Conservation (phyloP, 2,113 vertebrate genomes). For the Sigmodon hispidus region DNA sequence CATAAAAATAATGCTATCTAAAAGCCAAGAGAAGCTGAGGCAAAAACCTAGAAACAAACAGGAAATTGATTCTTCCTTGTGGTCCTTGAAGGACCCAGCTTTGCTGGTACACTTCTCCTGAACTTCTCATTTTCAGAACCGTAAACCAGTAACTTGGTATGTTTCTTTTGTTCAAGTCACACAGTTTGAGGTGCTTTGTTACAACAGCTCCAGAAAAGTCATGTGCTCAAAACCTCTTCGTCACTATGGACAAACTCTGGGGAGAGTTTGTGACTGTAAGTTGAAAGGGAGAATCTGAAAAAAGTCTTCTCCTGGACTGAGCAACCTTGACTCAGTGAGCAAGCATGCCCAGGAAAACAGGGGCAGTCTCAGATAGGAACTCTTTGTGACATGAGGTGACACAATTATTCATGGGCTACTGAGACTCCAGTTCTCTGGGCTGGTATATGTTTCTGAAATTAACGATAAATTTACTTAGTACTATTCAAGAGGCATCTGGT, state of each 20-base stretch:
- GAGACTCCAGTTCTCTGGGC: neutral
- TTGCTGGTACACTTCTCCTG: neutral
- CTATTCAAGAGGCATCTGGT: neutral
- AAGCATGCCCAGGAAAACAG: neutral
- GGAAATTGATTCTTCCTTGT: neutral
- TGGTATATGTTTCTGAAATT: neutral
- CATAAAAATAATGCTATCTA: neutral
- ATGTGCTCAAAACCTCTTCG: neutral
- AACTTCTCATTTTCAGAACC: neutral
- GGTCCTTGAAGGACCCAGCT: neutral
- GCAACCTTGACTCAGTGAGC: neutral
- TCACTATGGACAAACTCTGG: neutral
- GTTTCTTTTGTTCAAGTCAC: neutral
- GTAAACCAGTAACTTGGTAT: neutral
- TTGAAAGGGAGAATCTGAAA: neutral
- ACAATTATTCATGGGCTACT: neutral
- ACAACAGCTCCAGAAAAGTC: neutral
- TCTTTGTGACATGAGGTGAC: neutral
- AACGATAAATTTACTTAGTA: neutral
- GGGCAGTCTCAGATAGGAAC: neutral
- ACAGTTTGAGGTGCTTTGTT: neutral
- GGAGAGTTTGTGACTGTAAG: neutral
- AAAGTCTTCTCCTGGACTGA: neutral
- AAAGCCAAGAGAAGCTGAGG: neutral
- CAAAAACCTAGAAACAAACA: neutral